These are phyloP conservation scores for Phataginus tricuspis DNA, from an alignment of 2,797 vertebrate genomes.

Conservation along the genomic window DNA sequence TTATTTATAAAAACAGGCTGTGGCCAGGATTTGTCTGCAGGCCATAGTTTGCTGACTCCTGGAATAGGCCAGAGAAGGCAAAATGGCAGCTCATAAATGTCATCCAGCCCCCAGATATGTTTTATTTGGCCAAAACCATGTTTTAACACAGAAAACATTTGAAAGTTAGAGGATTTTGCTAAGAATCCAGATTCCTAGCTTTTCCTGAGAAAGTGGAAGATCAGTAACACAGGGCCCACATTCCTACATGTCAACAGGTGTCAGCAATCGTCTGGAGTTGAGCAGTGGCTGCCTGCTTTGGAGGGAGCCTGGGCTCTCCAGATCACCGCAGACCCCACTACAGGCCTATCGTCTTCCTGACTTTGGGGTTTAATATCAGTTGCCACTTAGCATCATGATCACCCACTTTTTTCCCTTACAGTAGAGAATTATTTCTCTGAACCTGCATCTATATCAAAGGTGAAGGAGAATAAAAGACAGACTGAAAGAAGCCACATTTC, in stretches of 20 bases:
- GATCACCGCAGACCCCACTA: background rate
- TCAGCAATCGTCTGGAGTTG: slow-evolving; percentile 35
- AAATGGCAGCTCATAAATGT: slow-evolving; percentile 29
- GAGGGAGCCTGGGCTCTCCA: background rate
- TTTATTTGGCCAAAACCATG: background rate
- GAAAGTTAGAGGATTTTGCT: slow-evolving; percentile 6
- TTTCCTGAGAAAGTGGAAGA: slow-evolving; percentile 51
- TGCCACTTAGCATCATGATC: slow-evolving; percentile 53
- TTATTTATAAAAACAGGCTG: background rate
- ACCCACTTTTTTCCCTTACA: background rate
- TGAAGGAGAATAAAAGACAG: slow-evolving; percentile 69
- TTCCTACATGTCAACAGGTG: slow-evolving; percentile 58
- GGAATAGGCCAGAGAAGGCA: background rate
- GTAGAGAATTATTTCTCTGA: slow-evolving; percentile 53
- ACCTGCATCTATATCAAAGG: slow-evolving; percentile 59
- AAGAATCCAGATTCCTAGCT: slow-evolving; percentile 45
- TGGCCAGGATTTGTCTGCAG: background rate
- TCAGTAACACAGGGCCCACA: slow-evolving; percentile 41
- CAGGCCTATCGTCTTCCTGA: slow-evolving; percentile 19
- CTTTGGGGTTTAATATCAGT: slow-evolving; percentile 30
- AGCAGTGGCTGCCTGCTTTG: background rate
- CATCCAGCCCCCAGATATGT: background rate
- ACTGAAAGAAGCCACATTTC: slow-evolving; percentile 62
- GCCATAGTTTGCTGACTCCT: background rate
- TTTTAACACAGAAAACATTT: slow-evolving; percentile 27